Conservation (phyloP, 2,797 vertebrate genomes). For the Brachyalestes nurse region DNA sequence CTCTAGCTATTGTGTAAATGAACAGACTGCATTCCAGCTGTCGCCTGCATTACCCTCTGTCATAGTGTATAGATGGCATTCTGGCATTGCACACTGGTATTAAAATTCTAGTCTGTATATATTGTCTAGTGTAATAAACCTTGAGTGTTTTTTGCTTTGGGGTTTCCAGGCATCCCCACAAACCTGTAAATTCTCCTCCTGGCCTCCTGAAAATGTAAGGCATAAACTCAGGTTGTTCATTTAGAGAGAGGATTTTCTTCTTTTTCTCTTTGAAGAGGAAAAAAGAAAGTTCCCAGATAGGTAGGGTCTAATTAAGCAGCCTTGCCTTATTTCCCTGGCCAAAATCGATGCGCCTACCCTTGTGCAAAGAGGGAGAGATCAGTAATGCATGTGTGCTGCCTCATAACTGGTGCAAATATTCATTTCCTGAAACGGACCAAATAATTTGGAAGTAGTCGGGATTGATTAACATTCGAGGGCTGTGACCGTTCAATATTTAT, state of each 20-base stretch:
- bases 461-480: conserved; percentile 84
- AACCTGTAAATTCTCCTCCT: conserved; percentile 22
- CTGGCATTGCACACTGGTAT: background rate
- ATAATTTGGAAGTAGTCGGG: conserved; percentile 83
- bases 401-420: conserved; percentile 74
- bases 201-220: conserved; percentile 16
- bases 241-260: conserved; percentile 33
- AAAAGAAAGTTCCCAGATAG: conserved; percentile 68
- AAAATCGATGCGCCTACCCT: conserved; percentile 71
- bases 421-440: conserved; percentile 83
- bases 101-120: background rate
- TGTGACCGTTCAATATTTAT: conserved; percentile 83
- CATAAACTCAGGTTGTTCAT: conserved; percentile 30
- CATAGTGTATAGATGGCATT: background rate
- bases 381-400: conserved; percentile 69
- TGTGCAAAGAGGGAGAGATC: conserved; percentile 58
- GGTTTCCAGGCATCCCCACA: background rate
- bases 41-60: background rate
- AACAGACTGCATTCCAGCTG: background rate
- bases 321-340: conserved; percentile 69
- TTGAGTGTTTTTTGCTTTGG: background rate
- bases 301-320: conserved; percentile 79
- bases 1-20: no score
- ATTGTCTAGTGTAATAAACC: background rate
- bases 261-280: conserved; percentile 48